Evolutionary conservation across 2,113 vertebrate species (phyloP).

Genomic region (Lontra canadensis): DNA sequence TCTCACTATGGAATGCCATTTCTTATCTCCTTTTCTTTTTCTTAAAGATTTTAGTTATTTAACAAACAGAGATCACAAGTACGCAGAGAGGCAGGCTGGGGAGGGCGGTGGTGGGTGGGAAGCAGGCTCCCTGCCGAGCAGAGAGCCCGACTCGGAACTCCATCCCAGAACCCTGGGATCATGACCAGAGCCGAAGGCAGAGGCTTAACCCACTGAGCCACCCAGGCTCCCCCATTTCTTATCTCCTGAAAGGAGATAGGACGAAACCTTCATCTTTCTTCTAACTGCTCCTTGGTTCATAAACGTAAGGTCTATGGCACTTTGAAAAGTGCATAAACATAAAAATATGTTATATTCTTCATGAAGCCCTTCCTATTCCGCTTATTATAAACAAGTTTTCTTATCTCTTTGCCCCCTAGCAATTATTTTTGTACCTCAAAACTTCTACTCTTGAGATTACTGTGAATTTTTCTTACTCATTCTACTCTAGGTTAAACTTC

Average conservation of each 20-base stretch:
- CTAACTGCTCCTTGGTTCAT: neutral
- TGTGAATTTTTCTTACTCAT: neutral
- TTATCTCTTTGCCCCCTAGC: neutral
- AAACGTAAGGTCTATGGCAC: neutral
- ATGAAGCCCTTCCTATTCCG: neutral
- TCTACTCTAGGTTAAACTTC: neutral
- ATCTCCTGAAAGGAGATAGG: neutral
- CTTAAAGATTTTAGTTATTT: too few relatives aligned
- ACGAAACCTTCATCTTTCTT: neutral
- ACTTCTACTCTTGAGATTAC: neutral
- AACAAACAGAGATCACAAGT: too few relatives aligned
- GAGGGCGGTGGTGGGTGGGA: too few relatives aligned
- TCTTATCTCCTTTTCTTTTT: neutral
- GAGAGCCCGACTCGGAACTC: fast-evolving
- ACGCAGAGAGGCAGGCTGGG: too few relatives aligned
- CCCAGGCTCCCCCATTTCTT: neutral
- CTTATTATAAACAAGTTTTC: neutral
- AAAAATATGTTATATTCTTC: neutral
- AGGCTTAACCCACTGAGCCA: too few relatives aligned
- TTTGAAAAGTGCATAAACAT: neutral
- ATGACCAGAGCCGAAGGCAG: too few relatives aligned
- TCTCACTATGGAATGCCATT: neutral
- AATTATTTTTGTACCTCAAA: neutral
- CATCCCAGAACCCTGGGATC: too few relatives aligned
- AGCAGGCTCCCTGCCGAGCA: too few relatives aligned